Evolutionary conservation across 2,113 vertebrate genomes (phyloP), one percentile per base, ranked within the genome.

Genomic region (Pholis gunnellus): DNA sequence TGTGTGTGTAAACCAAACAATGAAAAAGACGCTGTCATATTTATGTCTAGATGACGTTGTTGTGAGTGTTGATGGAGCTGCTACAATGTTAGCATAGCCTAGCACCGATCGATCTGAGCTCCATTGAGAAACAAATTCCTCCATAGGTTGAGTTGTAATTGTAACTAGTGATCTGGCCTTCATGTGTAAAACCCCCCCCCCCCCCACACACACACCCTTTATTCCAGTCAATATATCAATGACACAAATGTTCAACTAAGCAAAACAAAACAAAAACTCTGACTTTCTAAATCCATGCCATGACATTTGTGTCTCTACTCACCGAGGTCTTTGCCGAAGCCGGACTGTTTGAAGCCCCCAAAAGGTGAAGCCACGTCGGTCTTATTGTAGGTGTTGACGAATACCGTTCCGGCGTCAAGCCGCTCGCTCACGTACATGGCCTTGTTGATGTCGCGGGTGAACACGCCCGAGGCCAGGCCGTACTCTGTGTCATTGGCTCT

Each of bases 301-400:
- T 22, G 25, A 7, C 14, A 6, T 48, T 14, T 10, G 40, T 11
- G 8, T 14, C 3, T 34, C 17, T 9, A 76, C 93, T 86, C 50
- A 99, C 98, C 98, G 14, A 99, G 95, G 92, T 99, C 98, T 94
- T 99, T 99, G 40, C 98, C 98, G 13, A 99, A 99, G 52, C 98
- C 98, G 0, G 98, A 99, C 76, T 99, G 96, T 78, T 99, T 99
- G 85, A 99, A 97, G 64, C 98, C 98, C 29, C 98, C 98, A 20
- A 99, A 99, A 0, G 98, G 98, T 5, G 97, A 95, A 0, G 98
- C 98, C 81, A 99, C 98, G 0, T 99, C 98, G 0, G 98, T 99
- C 94, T 99, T 99, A 93, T 99, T 99, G 82, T 99, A 99, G 0
- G 98, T 99, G 92, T 99, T 99, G 78, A 99, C 93, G 34, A 99